Evolutionary conservation across 2,113 vertebrate species (phyloP), one percentile per base, ranked within the genome.

Genomic region (Ranitomeya imitator): DNA sequence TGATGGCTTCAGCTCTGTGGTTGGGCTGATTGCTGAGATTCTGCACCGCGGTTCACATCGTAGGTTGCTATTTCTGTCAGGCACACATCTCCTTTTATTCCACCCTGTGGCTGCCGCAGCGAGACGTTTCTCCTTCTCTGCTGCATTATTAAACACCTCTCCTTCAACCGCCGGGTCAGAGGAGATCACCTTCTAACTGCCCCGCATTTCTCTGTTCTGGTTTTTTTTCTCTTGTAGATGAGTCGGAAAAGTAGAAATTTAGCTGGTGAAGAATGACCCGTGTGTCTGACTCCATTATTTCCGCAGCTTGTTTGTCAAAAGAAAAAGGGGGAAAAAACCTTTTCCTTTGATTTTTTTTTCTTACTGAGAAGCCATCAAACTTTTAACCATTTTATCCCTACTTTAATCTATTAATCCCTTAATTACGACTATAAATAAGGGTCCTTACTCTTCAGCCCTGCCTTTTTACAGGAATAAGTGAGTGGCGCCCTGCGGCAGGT

Each of bases 81-180:
- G 59, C 85, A 77, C 71, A 77, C 54, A 19, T 15, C 37, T 69
- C 76, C 74, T 65, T 79, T 65, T 76, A 79, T 86, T 78, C 77
- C 45, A 63, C 85, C 63, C 60, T 10, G 61, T 79, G 85, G 16
- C 85, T 86, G 77, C 85, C 14, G 63, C 77, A 87, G 85, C 8
- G 31, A 87, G 85, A 79, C 51, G 71, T 87, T 79, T 71, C 77
- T 71, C 63, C 63, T 59, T 37, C 26, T 15, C 23, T 80, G 77
- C 85, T 87, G 85, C 85, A 87, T 87, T 87, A 87, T 87, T 87
- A 87, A 87, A 87, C 23, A 80, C 23, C 85, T 80, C 77, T 87
- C 15, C 77, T 71, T 19, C 26, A 74, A 37, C 77, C 0, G 51
- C 61, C 57, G 85, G 63, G 61, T 87, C 85, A 87, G 18, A 31